These are phyloP conservation scores for Rhinophrynus dorsalis DNA, from an alignment of 2,797 vertebrate species.

Conservation along the genomic window DNA sequence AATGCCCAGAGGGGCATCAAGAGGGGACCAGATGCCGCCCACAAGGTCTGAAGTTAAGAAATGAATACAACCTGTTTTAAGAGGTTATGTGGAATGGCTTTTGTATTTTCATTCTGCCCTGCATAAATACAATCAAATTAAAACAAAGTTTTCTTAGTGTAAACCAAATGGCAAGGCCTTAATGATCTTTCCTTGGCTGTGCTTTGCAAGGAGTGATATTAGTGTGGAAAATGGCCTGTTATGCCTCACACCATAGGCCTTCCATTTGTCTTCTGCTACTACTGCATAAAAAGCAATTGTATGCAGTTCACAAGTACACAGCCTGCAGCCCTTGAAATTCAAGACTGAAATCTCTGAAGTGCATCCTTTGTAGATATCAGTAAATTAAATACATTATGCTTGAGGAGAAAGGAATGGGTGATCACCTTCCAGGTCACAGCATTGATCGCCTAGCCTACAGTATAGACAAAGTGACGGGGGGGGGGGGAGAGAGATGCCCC, in stretches of 20 bases:
- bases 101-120: constrained; percentile 88
- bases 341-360: constrained; percentile 75
- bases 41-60: no score
- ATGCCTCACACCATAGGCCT: constrained; percentile 91
- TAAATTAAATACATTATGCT: no score
- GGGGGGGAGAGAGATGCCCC: no score
- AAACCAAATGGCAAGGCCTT: constrained; percentile 54
- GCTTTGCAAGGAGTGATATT: constrained; percentile 73
- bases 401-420: no score
- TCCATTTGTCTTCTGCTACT: constrained; percentile 91
- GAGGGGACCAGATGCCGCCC: no score
- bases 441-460: no score
- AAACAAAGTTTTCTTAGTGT: constrained; percentile 71
- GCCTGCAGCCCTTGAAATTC: constrained; percentile 72
- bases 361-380: constrained; percentile 50
- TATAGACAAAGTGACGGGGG: no score
- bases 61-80: no score
- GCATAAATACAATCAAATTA: constrained; percentile 83
- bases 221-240: constrained; percentile 95
- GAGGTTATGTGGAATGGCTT: no score
- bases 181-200: constrained; percentile 45
- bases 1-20: no score
- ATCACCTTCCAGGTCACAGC: no score
- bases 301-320: constrained; percentile 78
- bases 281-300: constrained; percentile 88